A percentile compares a stretch with the other conserved stretches of the same genome.
Evolutionary conservation across 2,888 invertebrate genomes (phyloP).

Genomic region (Atherix ibis): DNA sequence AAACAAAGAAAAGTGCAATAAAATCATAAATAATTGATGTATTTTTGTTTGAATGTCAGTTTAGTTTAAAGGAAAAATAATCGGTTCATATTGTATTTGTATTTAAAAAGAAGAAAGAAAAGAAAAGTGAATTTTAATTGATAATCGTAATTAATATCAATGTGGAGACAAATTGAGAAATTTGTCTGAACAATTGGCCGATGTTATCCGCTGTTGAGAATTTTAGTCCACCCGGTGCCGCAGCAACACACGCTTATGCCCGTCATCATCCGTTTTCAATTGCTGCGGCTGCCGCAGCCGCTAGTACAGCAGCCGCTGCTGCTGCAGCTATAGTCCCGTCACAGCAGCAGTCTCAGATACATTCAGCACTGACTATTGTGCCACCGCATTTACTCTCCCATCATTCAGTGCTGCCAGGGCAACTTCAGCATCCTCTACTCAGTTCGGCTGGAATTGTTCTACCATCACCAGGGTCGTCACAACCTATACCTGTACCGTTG

Average conservation of each 20-base stretch:
- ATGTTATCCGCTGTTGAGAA: conserved; percentile 22
- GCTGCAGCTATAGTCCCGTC: conserved; percentile 13
- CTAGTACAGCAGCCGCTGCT: conserved; percentile 16
- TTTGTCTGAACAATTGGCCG: conserved; percentile 9
- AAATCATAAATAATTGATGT: too few species aligned
- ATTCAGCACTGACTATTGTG: background rate
- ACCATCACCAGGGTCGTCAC: conserved; percentile 9
- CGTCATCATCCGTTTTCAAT: conserved; percentile 18
- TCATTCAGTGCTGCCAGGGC: background rate
- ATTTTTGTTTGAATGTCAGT: too few species aligned
- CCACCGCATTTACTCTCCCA: background rate
- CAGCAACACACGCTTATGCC: conserved; percentile 14
- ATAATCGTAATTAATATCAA: too few species aligned
- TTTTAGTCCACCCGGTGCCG: conserved; percentile 18
- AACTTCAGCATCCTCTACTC: conserved; percentile 4
- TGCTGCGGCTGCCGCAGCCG: conserved; percentile 15
- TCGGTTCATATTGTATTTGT: too few species aligned
- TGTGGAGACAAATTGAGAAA: too few species aligned
- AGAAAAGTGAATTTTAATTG: too few species aligned
- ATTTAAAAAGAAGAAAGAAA: too few species aligned
- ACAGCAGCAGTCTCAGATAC: conserved; percentile 2
- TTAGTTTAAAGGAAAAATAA: too few species aligned
- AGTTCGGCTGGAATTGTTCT: conserved; percentile 7
- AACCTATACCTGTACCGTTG: conserved; percentile 1
- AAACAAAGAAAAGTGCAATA: too few species aligned